Conservation (phyloP, 2,113 vertebrate genomes). For the Arvicanthis niloticus region DNA sequence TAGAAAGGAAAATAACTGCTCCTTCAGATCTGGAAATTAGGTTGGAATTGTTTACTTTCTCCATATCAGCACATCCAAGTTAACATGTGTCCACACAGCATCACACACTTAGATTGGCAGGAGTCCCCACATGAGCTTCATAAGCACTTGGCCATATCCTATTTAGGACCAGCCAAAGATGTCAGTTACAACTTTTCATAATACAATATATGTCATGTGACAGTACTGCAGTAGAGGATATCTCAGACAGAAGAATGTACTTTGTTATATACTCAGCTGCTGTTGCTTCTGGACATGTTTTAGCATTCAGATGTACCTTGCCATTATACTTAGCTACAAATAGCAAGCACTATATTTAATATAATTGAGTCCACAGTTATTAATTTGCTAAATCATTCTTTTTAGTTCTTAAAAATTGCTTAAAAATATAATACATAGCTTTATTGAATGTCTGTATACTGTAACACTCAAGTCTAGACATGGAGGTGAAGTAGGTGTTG, state of each 20-base stretch:
- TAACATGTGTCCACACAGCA: background rate
- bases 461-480: background rate
- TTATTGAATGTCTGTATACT: background rate
- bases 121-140: constrained; percentile 17
- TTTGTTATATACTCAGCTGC: background rate
- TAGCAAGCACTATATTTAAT: background rate
- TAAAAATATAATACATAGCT: background rate
- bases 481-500: background rate
- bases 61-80: background rate
- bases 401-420: constrained; percentile 25
- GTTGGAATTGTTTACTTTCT: background rate
- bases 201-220: background rate
- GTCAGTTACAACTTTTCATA: background rate
- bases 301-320: background rate
- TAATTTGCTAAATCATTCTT: background rate
- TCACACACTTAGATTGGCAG: constrained; percentile 7
- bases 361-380: background rate
- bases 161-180: background rate
- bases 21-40: background rate
- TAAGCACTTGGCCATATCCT: background rate
- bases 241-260: background rate
- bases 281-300: background rate
- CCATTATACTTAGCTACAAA: background rate
- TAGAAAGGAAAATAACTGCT: background rate
- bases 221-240: background rate